Evolutionary conservation across 64 coral and sea anemone genomes (phyloP).

Genomic region (Porites lutea): DNA sequence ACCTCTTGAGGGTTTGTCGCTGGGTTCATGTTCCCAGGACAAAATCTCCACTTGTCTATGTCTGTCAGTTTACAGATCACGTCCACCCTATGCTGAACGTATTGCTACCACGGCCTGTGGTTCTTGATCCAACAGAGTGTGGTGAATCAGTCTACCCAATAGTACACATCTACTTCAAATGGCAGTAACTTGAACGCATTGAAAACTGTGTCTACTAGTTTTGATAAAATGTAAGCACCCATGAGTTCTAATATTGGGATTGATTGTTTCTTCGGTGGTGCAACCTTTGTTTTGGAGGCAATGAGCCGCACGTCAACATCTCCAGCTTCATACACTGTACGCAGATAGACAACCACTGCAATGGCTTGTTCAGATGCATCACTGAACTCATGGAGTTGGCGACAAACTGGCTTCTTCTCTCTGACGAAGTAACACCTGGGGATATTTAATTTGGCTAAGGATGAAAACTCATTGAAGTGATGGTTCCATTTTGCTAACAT

Average conservation of each 20-base stretch:
- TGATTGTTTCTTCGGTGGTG: not conserved
- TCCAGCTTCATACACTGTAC: not conserved
- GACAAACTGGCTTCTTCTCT: not conserved
- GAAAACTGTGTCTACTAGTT: too few species aligned
- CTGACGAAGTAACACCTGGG: not conserved
- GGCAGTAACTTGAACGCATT: too few species aligned
- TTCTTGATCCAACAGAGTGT: too few species aligned
- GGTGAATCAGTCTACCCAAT: constrained; percentile 27
- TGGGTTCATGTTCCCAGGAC: too few species aligned
- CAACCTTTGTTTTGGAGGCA: too few species aligned
- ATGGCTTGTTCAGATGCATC: not conserved
- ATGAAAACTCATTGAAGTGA: too few species aligned
- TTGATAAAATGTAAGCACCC: not conserved
- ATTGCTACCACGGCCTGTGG: too few species aligned
- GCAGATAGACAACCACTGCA: constrained; percentile 23
- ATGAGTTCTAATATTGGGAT: not conserved
- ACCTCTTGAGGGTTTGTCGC: too few species aligned
- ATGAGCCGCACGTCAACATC: not conserved
- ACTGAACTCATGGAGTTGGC: constrained; percentile 16
- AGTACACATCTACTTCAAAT: not conserved
- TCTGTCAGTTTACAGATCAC: too few species aligned
- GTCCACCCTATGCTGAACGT: too few species aligned
- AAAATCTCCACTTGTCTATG: too few species aligned
- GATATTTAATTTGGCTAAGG: not conserved
- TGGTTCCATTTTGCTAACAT: not conserved